Percentiles rank a stretch among this genome's conserved stretches.
These are phyloP conservation scores for Phylloscopus trochiloides DNA, from an alignment of 2,113 vertebrate species.

Conservation along the genomic window DNA sequence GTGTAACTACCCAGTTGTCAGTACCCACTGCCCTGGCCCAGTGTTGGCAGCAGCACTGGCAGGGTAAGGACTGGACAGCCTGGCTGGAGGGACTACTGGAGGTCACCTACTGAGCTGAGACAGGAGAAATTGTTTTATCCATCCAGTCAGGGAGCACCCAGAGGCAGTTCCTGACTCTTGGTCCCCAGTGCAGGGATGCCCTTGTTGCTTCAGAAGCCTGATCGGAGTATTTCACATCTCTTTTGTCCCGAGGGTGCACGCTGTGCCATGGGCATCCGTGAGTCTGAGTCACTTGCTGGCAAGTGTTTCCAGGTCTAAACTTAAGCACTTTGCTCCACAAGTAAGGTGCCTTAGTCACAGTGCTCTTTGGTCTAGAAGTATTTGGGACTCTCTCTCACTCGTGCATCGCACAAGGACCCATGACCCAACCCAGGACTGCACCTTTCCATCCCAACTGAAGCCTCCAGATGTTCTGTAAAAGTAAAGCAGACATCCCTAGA, in stretches of 20 bases:
- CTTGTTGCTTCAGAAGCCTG: neutral
- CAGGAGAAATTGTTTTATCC: neutral
- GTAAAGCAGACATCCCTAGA: neutral
- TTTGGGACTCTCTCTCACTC: neutral
- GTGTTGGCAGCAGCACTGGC: neutral
- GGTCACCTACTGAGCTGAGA: neutral
- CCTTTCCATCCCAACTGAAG: neutral
- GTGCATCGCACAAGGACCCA: fast-evolving
- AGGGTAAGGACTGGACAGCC: neutral
- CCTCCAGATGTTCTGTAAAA: neutral
- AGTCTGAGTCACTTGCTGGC: slow-evolving; percentile 36
- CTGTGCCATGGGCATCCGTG: neutral
- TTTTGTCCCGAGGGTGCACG: fast-evolving
- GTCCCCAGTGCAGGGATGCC: neutral
- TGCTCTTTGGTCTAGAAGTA: neutral
- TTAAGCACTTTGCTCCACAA: neutral
- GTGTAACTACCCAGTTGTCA: too few relatives aligned
- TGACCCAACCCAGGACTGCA: neutral
- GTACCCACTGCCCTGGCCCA: neutral
- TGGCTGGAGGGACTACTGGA: neutral
- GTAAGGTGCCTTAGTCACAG: neutral
- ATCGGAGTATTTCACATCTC: neutral
- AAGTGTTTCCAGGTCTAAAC: neutral
- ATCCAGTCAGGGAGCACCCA: neutral
- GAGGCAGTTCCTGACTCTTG: neutral